Base-by-base conservation (phyloP, 2,113 vertebrate genomes). In the Pomatostomus ruficeps region DNA sequence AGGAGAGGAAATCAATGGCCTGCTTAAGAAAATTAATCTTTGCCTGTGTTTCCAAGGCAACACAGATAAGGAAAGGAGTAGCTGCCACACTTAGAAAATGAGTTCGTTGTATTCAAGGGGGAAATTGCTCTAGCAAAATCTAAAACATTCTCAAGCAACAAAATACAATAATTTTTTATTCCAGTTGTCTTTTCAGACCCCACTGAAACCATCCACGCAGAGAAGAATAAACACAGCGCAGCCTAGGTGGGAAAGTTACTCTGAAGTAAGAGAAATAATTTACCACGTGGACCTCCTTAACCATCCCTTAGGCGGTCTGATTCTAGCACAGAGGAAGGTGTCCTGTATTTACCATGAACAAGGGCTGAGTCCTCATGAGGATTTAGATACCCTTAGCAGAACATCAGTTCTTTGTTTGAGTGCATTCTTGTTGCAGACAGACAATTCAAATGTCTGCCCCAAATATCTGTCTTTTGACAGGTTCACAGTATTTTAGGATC, bases 41-140 rank as follows among this genome's bases (percentile, higher is more conserved):
- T 95, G 45, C 42, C 80, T 68, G 29, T 57, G 83, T 93, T 93
- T 93, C 95, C 79, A 83, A 45, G 89, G 72, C 89, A 93, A 92
- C 86, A 29, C 14, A 86, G 75, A 90, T 73, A 85, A 70, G 62
- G 18, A 66, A 70, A 76, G 49, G 48, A 88, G 38, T 55, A 91
- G 45, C 46, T 79, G 45, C 25, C 45, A 18, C 38, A 58, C 81
- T 93, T 90, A 85, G 82, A 83, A 68, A 67, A 73, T 51, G 23
- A 36, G 22, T 42, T 82, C 11, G 11, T 75, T 43, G 16, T 78
- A 65, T 59, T 75, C 35, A n/a, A 61, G 51, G 54, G 36, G 31
- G 36, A 85, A 94, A 79, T 23, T 49, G 18, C 29, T 26, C 28
- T 16, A 45, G 59, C 40, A 72, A 87, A 94, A 66, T 23, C 13